Base-by-base conservation (phyloP, 2,113 vertebrate species). In the Melanerpes formicivorus region DNA sequence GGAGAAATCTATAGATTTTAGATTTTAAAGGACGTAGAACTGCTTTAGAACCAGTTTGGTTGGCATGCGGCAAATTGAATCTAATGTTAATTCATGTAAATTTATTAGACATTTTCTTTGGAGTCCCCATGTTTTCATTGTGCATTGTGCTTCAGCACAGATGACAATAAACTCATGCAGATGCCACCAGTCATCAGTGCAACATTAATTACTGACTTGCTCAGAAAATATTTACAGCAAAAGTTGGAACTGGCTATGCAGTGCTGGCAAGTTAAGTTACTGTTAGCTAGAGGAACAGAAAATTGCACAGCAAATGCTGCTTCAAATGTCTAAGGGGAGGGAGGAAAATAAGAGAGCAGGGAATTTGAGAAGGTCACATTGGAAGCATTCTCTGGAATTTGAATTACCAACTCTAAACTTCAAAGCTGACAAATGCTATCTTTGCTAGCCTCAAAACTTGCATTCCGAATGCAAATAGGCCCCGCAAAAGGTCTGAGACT, bases 11-110 rank as follows among this genome's bases (percentile, higher is more conserved):
- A 44, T 44, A 44, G 42, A 44, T 44, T 93, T 93, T 72, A 91
- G 42, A 44, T 44, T 92, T 93, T 72, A 91, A 83, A 93, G 78
- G 58, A 90, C 90, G 84, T 79, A 93, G 34, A 73, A 80, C 65
- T 89, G 73, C 62, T 95, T 81, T 82, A 79, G 34, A 34, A 34
- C 34, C 88, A 90, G 82, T 96, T 95, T 96, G 84, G 67, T 78
- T 94, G 88, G 84, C 95, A 96, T 95, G 91, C 95, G 93, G 85
- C 75, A 96, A 95, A 96, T 94, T 91, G 93, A 97, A 94, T 85
- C 69, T 90, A 93, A 93, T 86, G 90, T 71, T 92, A 96, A 95
- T 96, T 94, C 80, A 95, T 94, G 87, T 80, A 95, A 85, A 94
- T 95, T 91, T 91, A 93, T 95, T 95, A 86, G 84, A 46, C 48